phyloP scores from a whole-genome alignment of 2,113 vertebrate genomes.

The Solea senegalensis region DNA sequence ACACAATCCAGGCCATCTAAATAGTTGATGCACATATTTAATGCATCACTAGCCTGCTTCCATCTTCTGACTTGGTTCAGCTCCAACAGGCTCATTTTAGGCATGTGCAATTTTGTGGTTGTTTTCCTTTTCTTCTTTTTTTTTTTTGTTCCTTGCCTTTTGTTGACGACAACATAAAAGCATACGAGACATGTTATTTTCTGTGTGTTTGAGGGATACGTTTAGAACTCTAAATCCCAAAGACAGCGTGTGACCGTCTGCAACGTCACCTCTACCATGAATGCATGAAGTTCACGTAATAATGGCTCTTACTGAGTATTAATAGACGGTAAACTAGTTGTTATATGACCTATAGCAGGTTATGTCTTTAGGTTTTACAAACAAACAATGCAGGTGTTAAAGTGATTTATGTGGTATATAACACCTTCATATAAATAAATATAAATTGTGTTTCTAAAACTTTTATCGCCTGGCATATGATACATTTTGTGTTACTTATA shows the following conservation, averaged over 20 bases:
- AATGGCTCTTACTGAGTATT: fast-evolving
- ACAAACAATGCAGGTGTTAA: too few species aligned
- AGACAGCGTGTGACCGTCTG: not conserved
- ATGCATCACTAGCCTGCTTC: slow-evolving; percentile 54
- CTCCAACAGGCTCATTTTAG: slow-evolving; percentile 43
- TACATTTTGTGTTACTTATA: too few species aligned
- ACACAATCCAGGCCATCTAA: slow-evolving; percentile 44
- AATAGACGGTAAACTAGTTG: not conserved
- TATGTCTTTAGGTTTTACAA: too few species aligned
- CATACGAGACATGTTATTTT: slow-evolving; percentile 20
- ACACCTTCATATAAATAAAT: too few species aligned
- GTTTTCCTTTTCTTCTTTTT: slow-evolving; percentile 24
- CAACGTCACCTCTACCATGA: not conserved
- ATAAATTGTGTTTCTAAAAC: too few species aligned
- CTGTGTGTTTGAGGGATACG: slow-evolving; percentile 26
- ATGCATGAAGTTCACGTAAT: not conserved
- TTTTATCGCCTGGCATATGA: too few species aligned
- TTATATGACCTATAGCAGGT: too few species aligned
- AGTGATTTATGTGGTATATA: too few species aligned
- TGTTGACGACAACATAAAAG: slow-evolving; percentile 32
- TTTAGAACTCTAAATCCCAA: slow-evolving; percentile 4
- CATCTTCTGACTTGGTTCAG: slow-evolving; percentile 58
- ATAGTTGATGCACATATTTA: slow-evolving; percentile 63
- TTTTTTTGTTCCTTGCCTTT: not conserved
- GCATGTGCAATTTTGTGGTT: slow-evolving; percentile 19